phyloP scores from a whole-genome alignment of 2,888 invertebrate species.

The Osedax fenrisi region DNA sequence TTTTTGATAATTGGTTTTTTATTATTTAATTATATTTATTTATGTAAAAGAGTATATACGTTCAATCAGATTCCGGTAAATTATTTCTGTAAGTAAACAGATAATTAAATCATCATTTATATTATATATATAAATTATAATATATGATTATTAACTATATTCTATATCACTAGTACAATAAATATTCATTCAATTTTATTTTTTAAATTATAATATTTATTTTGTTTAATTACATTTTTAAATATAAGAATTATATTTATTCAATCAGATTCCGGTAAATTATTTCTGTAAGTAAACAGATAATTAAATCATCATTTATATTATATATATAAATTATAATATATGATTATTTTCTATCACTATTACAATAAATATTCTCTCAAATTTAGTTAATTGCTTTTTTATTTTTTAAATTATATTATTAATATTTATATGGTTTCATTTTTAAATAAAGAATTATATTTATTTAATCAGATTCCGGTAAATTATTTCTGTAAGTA shows the following conservation, averaged over 20 bases:
- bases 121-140: background rate
- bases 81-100: background rate
- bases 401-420: background rate
- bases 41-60: no score
- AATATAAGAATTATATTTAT: no score
- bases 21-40: no score
- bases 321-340: background rate
- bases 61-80: slow-evolving; percentile 20
- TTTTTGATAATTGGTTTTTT: no score
- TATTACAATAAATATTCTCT: background rate
- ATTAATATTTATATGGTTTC: background rate
- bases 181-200: background rate
- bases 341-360: background rate
- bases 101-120: background rate
- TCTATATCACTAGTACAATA: background rate
- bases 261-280: slow-evolving; percentile 21
- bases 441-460: no score
- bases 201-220: background rate
- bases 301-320: background rate
- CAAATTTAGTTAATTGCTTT: no score
- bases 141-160: background rate
- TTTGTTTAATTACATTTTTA: background rate
- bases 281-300: background rate
- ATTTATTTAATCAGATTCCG: slow-evolving; percentile 22
- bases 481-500: slow-evolving; percentile 2